A percentile compares a stretch with the other conserved stretches of the same genome.
Conservation (phyloP, 2,888 invertebrate species). For the Augochlorella aurata region DNA sequence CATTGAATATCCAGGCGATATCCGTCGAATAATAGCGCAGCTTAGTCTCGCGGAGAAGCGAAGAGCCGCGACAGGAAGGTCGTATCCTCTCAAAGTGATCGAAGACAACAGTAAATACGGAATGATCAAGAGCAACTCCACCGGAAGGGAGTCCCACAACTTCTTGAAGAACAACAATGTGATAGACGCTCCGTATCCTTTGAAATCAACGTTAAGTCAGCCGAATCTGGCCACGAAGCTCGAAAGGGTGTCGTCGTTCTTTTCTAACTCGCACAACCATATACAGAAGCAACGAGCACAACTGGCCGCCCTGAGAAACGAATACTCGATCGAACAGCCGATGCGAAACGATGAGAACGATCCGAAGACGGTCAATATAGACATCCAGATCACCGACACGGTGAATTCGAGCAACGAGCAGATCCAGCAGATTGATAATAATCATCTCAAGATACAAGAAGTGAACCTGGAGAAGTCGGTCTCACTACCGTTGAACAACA, state of each 20-base stretch:
- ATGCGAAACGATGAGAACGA: constrained; percentile 77
- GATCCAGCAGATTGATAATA: constrained; percentile 62
- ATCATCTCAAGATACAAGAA: constrained; percentile 69
- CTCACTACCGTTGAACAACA: constrained; percentile 77
- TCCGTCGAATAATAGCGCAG: constrained; percentile 89
- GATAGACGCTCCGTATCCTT: constrained; percentile 75
- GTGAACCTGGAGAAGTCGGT: constrained; percentile 75
- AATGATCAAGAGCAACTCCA: constrained; percentile 78
- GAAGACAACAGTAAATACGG: constrained; percentile 82
- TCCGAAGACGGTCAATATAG: constrained; percentile 79
- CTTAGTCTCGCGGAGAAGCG: constrained; percentile 83
- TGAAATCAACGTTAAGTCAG: constrained; percentile 81
- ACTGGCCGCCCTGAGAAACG: constrained; percentile 61
- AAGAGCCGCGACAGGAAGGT: constrained; percentile 75
- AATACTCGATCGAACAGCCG: constrained; percentile 50
- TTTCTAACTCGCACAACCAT: constrained; percentile 88
- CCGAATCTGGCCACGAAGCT: constrained; percentile 80
- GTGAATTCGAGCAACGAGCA: constrained; percentile 62
- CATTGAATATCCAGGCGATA: constrained; percentile 88
- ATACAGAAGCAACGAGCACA: constrained; percentile 81
- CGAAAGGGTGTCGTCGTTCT: constrained; percentile 83
- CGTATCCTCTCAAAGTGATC: constrained; percentile 83
- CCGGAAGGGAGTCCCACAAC: constrained; percentile 75
- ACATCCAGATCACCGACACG: constrained; percentile 80
- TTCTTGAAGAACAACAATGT: constrained; percentile 79